Evolutionary conservation across 2,113 vertebrate genomes (phyloP).

Genomic region (Pontoporia blainvillei): DNA sequence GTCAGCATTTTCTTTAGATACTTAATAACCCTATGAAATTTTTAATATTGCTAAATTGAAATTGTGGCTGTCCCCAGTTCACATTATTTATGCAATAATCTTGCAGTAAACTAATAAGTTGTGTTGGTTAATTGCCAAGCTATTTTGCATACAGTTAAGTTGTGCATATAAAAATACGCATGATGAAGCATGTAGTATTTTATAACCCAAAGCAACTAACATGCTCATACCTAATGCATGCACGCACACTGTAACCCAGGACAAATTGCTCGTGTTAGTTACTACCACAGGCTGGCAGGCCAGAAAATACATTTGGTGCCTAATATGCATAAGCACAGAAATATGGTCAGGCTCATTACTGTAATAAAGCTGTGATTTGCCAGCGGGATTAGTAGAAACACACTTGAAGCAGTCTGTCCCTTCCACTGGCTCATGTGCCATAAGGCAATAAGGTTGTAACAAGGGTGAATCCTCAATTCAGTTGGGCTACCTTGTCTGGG

Average conservation of each 20-base stretch:
- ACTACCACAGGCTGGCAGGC: slow-evolving; percentile 65
- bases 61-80: slow-evolving; percentile 45
- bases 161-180: slow-evolving; percentile 54
- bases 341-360: slow-evolving; percentile 74
- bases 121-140: slow-evolving; percentile 43
- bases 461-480: slow-evolving; percentile 77
- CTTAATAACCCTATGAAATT: slow-evolving; percentile 55
- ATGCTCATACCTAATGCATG: slow-evolving; percentile 62
- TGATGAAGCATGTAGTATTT: slow-evolving; percentile 70
- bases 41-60: slow-evolving; percentile 67
- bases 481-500: slow-evolving; percentile 68
- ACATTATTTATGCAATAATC: slow-evolving; percentile 57
- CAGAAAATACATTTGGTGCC: slow-evolving; percentile 75
- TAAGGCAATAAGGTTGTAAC: slow-evolving; percentile 71
- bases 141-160: slow-evolving; percentile 68
- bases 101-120: slow-evolving; percentile 57
- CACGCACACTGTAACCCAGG: slow-evolving; percentile 57
- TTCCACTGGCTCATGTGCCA: slow-evolving; percentile 67
- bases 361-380: slow-evolving; percentile 74
- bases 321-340: slow-evolving; percentile 78
- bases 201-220: slow-evolving; percentile 61
- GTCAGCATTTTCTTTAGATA: slow-evolving; percentile 50
- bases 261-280: slow-evolving; percentile 65
- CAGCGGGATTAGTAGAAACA: slow-evolving; percentile 71
- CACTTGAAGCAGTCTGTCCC: slow-evolving; percentile 60